phyloP scores from a whole-genome alignment of 1,140 invertebrate genomes.

The Linepithema humile region DNA sequence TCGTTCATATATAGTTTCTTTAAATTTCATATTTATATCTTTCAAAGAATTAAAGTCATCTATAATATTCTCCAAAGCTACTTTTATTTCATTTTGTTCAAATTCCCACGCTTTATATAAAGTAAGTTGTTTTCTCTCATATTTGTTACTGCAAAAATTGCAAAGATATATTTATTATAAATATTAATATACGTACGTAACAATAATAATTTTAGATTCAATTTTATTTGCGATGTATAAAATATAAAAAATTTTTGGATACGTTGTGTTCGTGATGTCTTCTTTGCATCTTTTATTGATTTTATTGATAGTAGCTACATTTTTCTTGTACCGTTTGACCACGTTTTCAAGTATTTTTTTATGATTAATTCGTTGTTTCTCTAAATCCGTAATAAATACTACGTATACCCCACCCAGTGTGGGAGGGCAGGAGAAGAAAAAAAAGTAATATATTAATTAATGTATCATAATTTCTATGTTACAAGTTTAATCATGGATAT shows the following conservation, averaged over 20 bases:
- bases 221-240: not conserved
- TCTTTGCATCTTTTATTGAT: constrained; percentile 21
- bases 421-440: not conserved
- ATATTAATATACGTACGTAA: not conserved
- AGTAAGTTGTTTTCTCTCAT: constrained; percentile 22
- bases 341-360: not conserved
- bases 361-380: constrained; percentile 1
- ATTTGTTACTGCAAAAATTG: constrained; percentile 7
- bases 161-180: not conserved
- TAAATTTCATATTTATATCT: not conserved
- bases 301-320: not conserved
- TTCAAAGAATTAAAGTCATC: constrained; percentile 19
- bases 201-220: not conserved
- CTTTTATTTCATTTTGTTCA: constrained; percentile 13
- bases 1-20: not conserved
- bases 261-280: constrained; percentile 3
- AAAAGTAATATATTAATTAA: not conserved
- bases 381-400: not conserved
- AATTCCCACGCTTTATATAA: constrained; percentile 12
- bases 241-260: not conserved
- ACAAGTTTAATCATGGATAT: too few relatives aligned
- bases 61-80: not conserved
- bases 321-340: not conserved
- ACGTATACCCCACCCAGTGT: not conserved
- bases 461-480: too few relatives aligned